Evolutionary conservation across 2,797 vertebrate genomes (phyloP).

Genomic region (Oreochromis mossambicus): DNA sequence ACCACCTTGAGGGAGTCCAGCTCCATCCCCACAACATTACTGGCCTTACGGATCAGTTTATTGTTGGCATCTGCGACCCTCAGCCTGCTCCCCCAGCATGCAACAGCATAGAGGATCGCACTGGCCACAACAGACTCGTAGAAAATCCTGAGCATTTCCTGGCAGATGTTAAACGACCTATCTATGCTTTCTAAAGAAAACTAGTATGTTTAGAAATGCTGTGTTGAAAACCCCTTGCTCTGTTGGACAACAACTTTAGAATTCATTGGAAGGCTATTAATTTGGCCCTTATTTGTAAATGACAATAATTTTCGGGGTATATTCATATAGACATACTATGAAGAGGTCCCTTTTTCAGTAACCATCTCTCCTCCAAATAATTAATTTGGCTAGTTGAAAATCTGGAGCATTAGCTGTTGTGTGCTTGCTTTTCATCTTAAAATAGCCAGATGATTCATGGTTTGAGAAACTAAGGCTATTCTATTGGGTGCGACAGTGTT

Average conservation of each 20-base stretch:
- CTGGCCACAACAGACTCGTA: too few species aligned
- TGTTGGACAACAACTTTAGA: background rate
- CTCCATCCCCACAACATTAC: too few species aligned
- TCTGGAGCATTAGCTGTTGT: background rate
- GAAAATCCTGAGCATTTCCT: too few species aligned
- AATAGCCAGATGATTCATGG: accelerated
- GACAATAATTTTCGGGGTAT: accelerated
- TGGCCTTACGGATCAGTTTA: too few species aligned
- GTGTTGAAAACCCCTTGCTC: accelerated
- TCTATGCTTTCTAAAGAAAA: background rate
- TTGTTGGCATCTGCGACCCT: too few species aligned
- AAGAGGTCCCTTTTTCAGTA: background rate
- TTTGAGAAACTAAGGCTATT: background rate
- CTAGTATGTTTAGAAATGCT: background rate
- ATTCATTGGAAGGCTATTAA: background rate
- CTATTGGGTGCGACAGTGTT: too few species aligned
- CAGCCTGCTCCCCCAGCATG: too few species aligned
- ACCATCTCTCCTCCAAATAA: background rate
- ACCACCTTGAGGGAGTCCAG: too few species aligned
- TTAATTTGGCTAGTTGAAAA: background rate
- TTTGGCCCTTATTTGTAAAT: background rate
- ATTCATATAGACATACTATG: background rate
- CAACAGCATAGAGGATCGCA: too few species aligned
- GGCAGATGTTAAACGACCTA: too few species aligned
- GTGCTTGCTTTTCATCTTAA: background rate